Evolutionary conservation across 2,888 invertebrate species (phyloP).

Genomic region (Philaethria dido): DNA sequence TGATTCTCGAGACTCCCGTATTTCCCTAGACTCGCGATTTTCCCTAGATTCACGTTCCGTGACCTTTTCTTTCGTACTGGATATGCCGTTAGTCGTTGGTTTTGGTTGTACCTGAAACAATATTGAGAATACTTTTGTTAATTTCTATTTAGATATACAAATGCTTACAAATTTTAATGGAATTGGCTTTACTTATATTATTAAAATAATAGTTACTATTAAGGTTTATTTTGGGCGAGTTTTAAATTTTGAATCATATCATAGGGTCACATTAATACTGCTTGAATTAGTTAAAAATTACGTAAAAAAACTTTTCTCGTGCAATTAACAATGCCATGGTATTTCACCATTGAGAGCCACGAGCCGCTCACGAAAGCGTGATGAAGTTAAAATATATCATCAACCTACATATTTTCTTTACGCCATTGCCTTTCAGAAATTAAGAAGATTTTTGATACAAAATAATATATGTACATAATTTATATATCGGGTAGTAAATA

Average conservation of each 20-base stretch:
- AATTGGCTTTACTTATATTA: too few relatives aligned
- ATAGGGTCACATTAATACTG: too few relatives aligned
- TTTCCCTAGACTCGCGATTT: constrained; percentile 52
- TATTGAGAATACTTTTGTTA: neutral
- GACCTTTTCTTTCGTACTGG: constrained; percentile 63
- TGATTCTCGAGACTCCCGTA: constrained; percentile 54
- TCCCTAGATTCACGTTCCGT: constrained; percentile 62
- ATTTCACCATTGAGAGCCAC: constrained; percentile 30
- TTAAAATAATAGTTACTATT: too few relatives aligned
- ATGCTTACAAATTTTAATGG: too few relatives aligned
- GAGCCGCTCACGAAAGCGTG: constrained; percentile 68
- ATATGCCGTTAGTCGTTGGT: constrained; percentile 75
- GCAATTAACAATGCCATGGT: constrained; percentile 31
- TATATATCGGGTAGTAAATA: neutral
- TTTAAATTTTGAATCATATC: neutral
- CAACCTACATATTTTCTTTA: constrained; percentile 37
- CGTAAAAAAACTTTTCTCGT: neutral
- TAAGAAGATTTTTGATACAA: neutral
- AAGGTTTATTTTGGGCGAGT: too few relatives aligned
- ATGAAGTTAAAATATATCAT: constrained; percentile 47
- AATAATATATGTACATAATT: neutral
- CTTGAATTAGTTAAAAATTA: neutral
- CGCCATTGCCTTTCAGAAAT: constrained; percentile 11
- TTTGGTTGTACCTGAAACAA: constrained; percentile 79
- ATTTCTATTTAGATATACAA: neutral